Conservation (phyloP, 2,888 invertebrate species). For the Ophion ventricosus region DNA sequence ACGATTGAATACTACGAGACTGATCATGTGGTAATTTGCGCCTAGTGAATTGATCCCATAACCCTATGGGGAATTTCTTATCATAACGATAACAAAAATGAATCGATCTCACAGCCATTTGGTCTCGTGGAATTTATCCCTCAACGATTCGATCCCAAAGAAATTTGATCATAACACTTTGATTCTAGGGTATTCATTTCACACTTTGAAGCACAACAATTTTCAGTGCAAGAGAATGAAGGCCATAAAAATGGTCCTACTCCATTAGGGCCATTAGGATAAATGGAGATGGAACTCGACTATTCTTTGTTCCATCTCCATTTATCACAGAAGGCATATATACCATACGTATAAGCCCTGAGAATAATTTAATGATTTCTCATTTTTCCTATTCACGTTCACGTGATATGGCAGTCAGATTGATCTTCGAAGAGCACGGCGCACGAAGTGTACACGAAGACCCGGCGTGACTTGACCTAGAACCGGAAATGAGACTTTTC, state of each 20-base stretch:
- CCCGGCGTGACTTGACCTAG: background rate
- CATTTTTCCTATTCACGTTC: background rate
- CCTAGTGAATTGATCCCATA: too few species aligned
- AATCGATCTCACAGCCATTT: too few species aligned
- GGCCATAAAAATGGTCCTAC: background rate
- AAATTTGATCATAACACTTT: background rate
- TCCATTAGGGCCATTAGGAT: too few species aligned
- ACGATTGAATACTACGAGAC: too few species aligned
- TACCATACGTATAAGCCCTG: background rate
- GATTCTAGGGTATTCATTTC: background rate
- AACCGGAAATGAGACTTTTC: constrained; percentile 20
- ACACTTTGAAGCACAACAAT: background rate
- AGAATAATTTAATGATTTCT: background rate
- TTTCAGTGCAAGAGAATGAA: background rate
- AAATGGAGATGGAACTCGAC: too few species aligned
- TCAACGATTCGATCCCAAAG: background rate
- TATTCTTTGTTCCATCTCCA: background rate
- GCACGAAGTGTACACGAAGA: background rate
- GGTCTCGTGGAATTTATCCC: too few species aligned
- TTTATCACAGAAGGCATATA: constrained; percentile 2
- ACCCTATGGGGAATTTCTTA: too few species aligned
- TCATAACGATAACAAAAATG: too few species aligned
- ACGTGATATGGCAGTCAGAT: background rate
- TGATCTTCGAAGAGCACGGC: background rate
- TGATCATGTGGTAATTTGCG: too few species aligned